These are phyloP conservation scores for Chamaea fasciata DNA, from an alignment of 2,113 vertebrate species.

Conservation along the genomic window DNA sequence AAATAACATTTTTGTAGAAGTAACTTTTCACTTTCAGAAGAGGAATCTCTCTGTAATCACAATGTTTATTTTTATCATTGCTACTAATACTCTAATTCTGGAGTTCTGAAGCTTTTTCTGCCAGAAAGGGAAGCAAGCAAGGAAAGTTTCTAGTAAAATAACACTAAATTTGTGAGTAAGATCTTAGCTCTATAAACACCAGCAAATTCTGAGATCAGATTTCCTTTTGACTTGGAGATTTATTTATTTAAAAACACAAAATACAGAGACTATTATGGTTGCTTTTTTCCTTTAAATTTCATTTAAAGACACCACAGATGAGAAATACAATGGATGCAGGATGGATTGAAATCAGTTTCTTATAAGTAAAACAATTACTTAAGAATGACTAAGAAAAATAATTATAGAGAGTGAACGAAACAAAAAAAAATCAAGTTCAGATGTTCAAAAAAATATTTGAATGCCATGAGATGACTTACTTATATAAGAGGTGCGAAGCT, in stretches of 20 bases:
- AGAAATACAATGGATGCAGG: neutral
- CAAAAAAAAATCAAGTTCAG: slow-evolving; percentile 1
- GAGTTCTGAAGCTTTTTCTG: neutral
- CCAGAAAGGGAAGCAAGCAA: neutral
- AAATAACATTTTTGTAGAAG: neutral
- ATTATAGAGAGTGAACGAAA: neutral
- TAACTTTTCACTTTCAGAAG: neutral
- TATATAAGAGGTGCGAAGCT: slow-evolving; percentile 83
- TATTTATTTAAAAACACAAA: neutral
- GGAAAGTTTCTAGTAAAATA: neutral
- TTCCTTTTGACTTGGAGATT: neutral
- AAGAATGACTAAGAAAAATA: neutral
- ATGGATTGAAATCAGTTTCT: neutral
- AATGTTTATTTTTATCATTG: neutral
- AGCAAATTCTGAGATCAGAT: neutral
- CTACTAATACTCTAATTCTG: neutral
- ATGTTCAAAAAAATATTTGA: slow-evolving; percentile 21
- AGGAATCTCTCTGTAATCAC: neutral
- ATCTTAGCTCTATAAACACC: neutral
- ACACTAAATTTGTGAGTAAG: neutral
- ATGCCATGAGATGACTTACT: slow-evolving; percentile 82
- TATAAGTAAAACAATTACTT: neutral
- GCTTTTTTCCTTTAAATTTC: neutral
- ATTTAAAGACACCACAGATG: neutral
- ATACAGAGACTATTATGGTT: neutral